Evolutionary conservation across 2,888 invertebrate species (phyloP).

Genomic region (Epirrhoe alternata): DNA sequence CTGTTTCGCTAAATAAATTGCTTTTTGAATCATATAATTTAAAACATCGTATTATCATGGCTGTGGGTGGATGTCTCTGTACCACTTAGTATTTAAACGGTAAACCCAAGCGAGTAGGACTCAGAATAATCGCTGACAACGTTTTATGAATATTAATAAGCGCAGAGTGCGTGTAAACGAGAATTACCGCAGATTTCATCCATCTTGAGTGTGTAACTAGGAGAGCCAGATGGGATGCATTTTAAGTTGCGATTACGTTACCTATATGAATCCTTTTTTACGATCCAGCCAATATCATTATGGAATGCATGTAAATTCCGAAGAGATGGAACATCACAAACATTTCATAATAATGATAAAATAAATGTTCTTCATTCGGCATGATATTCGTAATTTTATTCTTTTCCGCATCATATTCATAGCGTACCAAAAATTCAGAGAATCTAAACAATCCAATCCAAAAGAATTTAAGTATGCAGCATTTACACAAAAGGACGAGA

Average conservation of each 20-base stretch:
- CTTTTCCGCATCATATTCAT: background rate
- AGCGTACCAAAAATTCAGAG: background rate
- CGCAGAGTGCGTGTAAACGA: conserved; percentile 54
- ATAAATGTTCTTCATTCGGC: background rate
- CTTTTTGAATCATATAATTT: background rate
- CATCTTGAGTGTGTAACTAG: conserved; percentile 39
- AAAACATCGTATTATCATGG: background rate
- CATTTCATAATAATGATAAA: background rate
- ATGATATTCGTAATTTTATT: background rate
- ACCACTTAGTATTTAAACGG: conserved; percentile 49
- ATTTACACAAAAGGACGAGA: conserved; percentile 50
- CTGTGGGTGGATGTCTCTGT: conserved; percentile 11
- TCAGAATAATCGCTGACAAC: conserved; percentile 65
- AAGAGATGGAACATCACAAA: background rate
- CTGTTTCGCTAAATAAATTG: background rate
- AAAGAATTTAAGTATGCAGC: conserved; percentile 38
- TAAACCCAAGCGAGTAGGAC: conserved; percentile 50
- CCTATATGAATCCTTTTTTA: conserved; percentile 5
- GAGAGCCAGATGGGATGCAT: conserved; percentile 34
- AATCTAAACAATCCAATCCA: conserved; percentile 22
- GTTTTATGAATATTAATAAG: conserved; percentile 71
- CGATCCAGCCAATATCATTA: background rate
- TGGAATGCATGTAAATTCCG: background rate
- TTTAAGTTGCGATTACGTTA: conserved; percentile 22
- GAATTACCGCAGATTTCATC: conserved; percentile 55